Percentiles rank a stretch among this genome's conserved stretches.
Conservation (phyloP, 2,888 invertebrate species). For the Drosophila suboccidentalis region DNA sequence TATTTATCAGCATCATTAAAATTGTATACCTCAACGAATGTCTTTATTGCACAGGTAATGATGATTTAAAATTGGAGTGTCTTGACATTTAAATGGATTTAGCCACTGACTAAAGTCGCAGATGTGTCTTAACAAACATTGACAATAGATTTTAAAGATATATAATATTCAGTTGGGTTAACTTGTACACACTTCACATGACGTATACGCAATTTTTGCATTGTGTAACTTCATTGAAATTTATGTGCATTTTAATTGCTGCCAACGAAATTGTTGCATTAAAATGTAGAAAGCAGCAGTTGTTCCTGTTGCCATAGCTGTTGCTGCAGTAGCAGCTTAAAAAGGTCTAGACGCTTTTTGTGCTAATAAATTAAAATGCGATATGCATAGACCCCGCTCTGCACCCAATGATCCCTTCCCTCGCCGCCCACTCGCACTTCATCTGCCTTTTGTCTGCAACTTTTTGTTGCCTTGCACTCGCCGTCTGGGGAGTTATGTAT, state of each 20-base stretch:
- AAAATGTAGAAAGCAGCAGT: constrained; percentile 55
- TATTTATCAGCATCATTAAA: constrained; percentile 80
- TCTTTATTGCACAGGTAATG: not conserved
- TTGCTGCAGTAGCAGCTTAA: constrained; percentile 70
- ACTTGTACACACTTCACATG: constrained; percentile 17
- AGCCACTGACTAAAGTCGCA: constrained; percentile 7
- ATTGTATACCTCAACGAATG: constrained; percentile 55
- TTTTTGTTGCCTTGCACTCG: constrained; percentile 53
- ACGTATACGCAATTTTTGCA: constrained; percentile 45
- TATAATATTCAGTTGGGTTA: not conserved
- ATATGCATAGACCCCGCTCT: constrained; percentile 70
- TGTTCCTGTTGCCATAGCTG: constrained; percentile 27
- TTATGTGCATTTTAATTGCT: constrained; percentile 81
- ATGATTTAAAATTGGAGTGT: not conserved
- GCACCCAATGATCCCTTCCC: constrained; percentile 32
- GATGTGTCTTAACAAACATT: constrained; percentile 7
- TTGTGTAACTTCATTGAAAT: constrained; percentile 59
- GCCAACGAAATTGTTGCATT: constrained; percentile 69
- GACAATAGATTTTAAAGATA: constrained; percentile 5
- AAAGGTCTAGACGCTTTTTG: constrained; percentile 80
- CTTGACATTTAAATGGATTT: not conserved
- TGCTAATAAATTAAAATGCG: constrained; percentile 82
- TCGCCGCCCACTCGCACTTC: constrained; percentile 35
- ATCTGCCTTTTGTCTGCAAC: constrained; percentile 70
- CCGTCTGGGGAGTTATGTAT: constrained; percentile 43